Conservation (phyloP, 2,888 invertebrate genomes). For the Drosophila mayaguana region DNA sequence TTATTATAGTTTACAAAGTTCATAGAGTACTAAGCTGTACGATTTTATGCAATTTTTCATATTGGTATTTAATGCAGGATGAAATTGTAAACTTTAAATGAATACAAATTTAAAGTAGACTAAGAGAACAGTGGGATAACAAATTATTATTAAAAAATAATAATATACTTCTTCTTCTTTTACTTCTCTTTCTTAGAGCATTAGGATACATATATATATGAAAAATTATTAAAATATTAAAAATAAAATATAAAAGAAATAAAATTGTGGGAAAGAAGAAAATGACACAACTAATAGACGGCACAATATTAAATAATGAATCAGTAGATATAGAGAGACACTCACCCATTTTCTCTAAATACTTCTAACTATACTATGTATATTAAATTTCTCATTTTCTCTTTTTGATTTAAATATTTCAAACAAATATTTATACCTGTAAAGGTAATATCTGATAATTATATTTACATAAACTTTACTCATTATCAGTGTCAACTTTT, state of each 20-base stretch:
- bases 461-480: conserved; percentile 1
- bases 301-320: not conserved
- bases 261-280: too few species aligned
- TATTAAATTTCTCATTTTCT: not conserved
- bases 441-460: not conserved
- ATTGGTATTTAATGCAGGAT: not conserved
- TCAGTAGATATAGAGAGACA: not conserved
- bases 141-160: too few species aligned
- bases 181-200: too few species aligned
- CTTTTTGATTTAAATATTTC: not conserved
- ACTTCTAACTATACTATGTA: not conserved
- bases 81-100: not conserved
- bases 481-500: conserved; percentile 6
- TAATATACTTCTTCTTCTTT: too few species aligned
- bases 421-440: not conserved
- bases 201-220: not conserved
- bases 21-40: not conserved
- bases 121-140: not conserved
- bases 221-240: not conserved
- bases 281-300: too few species aligned
- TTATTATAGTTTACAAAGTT: conserved; percentile 5
- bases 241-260: not conserved
- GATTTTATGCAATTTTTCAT: not conserved
- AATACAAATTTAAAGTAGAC: not conserved
- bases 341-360: not conserved